A percentile compares a stretch with the other conserved stretches of the same genome.
Evolutionary conservation across 2,797 vertebrate genomes (phyloP).

Genomic region (Hapalemur alaotrensis): DNA sequence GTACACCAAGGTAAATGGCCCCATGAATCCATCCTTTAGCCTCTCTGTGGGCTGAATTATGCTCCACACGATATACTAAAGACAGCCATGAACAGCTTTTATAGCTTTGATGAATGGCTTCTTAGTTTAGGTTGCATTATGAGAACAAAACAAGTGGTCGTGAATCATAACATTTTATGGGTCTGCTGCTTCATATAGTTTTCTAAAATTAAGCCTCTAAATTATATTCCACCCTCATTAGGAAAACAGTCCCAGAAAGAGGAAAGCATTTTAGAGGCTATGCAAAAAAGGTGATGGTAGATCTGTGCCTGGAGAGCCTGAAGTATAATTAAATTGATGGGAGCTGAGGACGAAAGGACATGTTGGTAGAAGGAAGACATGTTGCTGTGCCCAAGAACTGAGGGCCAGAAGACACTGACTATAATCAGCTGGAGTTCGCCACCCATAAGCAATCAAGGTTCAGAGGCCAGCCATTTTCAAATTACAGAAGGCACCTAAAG

Average conservation of each 20-base stretch:
- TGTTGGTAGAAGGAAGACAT: background rate
- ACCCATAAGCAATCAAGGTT: background rate
- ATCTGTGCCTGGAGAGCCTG: constrained; percentile 29
- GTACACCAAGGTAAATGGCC: constrained; percentile 86
- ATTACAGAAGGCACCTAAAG: background rate
- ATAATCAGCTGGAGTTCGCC: background rate
- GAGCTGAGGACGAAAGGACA: background rate
- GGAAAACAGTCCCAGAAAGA: constrained; percentile 58
- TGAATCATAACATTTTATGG: constrained; percentile 88
- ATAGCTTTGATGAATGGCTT: constrained; percentile 84
- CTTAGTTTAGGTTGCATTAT: constrained; percentile 87
- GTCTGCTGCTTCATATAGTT: constrained; percentile 74
- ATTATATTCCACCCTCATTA: constrained; percentile 72
- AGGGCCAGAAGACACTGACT: background rate
- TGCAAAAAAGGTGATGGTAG: background rate
- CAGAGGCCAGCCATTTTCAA: background rate
- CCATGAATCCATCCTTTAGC: constrained; percentile 83
- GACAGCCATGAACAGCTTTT: constrained; percentile 84
- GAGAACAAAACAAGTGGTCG: constrained; percentile 89
- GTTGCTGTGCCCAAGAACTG: background rate
- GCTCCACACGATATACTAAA: constrained; percentile 83
- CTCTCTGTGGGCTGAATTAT: constrained; percentile 86
- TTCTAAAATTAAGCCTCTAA: constrained; percentile 75
- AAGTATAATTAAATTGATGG: background rate
- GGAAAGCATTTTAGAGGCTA: background rate